Percentiles rank a stretch among this genome's conserved stretches.
phyloP scores from a whole-genome alignment of 2,888 invertebrate genomes.

The Rhogogaster chlorosoma region DNA sequence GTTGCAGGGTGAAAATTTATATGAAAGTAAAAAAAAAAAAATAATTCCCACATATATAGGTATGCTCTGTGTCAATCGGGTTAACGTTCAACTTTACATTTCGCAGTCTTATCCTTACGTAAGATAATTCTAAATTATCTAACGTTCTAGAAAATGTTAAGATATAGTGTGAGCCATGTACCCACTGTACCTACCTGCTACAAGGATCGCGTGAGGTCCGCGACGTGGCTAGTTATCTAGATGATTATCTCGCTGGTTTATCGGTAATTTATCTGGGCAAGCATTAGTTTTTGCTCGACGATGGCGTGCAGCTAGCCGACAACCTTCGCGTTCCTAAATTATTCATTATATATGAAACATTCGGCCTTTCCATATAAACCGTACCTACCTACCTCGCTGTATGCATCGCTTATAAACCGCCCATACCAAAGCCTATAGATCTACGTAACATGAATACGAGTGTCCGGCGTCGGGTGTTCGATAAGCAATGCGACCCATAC shows the following conservation, averaged over 20 bases:
- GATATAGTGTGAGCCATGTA: constrained; percentile 13
- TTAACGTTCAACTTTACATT: background rate
- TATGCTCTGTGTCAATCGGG: background rate
- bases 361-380: constrained; percentile 33
- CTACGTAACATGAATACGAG: background rate
- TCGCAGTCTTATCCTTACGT: background rate
- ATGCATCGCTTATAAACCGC: constrained; percentile 1
- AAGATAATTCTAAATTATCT: constrained; percentile 23
- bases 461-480: background rate
- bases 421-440: constrained; percentile 2
- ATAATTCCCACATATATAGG: background rate
- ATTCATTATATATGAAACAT: constrained; percentile 70
- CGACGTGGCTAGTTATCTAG: constrained; percentile 73
- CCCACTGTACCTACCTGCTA: constrained; percentile 1
- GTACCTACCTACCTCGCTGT: background rate
- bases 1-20: background rate
- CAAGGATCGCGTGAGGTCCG: constrained; percentile 54
- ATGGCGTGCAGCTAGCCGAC: constrained; percentile 71
- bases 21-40: background rate
- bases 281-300: constrained; percentile 77
- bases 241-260: constrained; percentile 75
- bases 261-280: constrained; percentile 77
- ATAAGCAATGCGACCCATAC: background rate
- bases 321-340: constrained; percentile 73
- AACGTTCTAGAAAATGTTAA: constrained; percentile 9